These are phyloP conservation scores for Catocala nupta DNA, from an alignment of 2,888 invertebrate species.

Conservation along the genomic window DNA sequence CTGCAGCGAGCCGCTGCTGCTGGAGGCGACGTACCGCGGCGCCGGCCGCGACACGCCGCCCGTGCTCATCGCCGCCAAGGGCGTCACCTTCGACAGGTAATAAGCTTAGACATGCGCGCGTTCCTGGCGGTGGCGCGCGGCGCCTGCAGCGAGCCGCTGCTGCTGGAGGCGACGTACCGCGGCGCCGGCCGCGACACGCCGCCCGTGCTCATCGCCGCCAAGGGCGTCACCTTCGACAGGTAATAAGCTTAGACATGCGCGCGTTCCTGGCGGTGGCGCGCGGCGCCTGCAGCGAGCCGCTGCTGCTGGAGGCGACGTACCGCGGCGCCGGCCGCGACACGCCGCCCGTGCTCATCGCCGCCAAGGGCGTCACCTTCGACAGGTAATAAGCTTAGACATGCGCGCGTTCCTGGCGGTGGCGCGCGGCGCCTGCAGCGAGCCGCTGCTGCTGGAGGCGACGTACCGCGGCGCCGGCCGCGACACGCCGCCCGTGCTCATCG, in stretches of 20 bases:
- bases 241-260: conserved; percentile 75
- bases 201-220: conserved; percentile 89
- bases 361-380: conserved; percentile 90
- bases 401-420: conserved; percentile 88
- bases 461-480: conserved; percentile 81
- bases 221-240: conserved; percentile 89
- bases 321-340: conserved; percentile 71
- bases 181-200: conserved; percentile 77
- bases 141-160: conserved; percentile 89
- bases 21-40: conserved; percentile 88
- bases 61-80: conserved; percentile 90
- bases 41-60: conserved; percentile 80
- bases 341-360: conserved; percentile 89
- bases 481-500: conserved; percentile 88
- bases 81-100: conserved; percentile 88
- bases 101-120: conserved; percentile 76
- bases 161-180: conserved; percentile 89
- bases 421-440: conserved; percentile 89
- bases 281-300: conserved; percentile 89
- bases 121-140: conserved; percentile 90
- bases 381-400: conserved; percentile 78
- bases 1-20: conserved; percentile 88
- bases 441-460: conserved; percentile 89
- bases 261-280: conserved; percentile 88
- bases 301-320: conserved; percentile 89